These are phyloP conservation scores for Proisotoma minuta DNA, from an alignment of 2,888 invertebrate species.

Conservation along the genomic window DNA sequence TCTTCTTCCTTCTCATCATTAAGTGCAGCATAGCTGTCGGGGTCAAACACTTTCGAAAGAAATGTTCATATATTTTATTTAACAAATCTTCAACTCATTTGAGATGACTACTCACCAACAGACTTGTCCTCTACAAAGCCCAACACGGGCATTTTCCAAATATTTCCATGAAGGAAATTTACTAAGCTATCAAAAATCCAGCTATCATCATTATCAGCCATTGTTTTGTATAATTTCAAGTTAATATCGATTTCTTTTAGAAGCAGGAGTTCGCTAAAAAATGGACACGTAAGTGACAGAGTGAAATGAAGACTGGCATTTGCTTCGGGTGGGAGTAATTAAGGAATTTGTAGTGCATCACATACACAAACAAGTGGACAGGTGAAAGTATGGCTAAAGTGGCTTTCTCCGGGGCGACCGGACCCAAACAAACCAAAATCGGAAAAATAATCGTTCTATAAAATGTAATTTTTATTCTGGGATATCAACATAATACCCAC, in stretches of 20 bases:
- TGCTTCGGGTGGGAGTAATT: too few species aligned
- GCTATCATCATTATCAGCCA: slow-evolving; percentile 58
- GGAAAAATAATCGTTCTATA: too few species aligned
- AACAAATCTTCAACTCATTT: neutral
- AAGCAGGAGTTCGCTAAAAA: too few species aligned
- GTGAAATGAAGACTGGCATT: too few species aligned
- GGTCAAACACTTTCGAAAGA: slow-evolving; percentile 72
- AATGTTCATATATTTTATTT: slow-evolving; percentile 6
- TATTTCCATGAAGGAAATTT: slow-evolving; percentile 82
- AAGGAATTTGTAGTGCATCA: too few species aligned
- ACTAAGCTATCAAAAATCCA: slow-evolving; percentile 91
- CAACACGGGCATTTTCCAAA: slow-evolving; percentile 86
- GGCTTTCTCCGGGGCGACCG: too few species aligned
- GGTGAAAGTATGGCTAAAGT: too few species aligned
- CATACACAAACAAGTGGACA: too few species aligned
- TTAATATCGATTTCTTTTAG: slow-evolving; percentile 3
- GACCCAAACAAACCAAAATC: too few species aligned
- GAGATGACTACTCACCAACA: slow-evolving; percentile 62
- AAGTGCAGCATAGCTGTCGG: slow-evolving; percentile 57
- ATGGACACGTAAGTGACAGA: too few species aligned
- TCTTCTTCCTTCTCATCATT: slow-evolving; percentile 63
- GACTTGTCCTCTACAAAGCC: slow-evolving; percentile 91
- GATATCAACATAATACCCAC: slow-evolving; percentile 14
- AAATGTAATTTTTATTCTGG: neutral
- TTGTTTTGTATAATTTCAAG: slow-evolving; percentile 7